Evolutionary conservation across 2,113 vertebrate species (phyloP).

Genomic region (Mormoops blainvillei): DNA sequence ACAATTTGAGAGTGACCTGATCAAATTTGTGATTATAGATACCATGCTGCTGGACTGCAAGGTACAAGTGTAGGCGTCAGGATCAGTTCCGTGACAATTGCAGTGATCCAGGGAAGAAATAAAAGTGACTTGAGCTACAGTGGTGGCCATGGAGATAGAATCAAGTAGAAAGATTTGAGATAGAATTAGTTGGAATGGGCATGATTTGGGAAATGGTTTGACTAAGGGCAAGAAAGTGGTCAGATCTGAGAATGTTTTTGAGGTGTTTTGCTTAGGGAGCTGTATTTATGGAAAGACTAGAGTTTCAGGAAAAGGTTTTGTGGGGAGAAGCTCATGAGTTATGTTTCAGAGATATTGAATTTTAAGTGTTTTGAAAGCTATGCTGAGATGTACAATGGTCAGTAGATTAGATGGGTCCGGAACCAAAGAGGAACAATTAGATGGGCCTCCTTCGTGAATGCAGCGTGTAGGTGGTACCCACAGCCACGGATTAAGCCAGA

Average conservation of each 20-base stretch:
- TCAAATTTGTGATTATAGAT: not conserved
- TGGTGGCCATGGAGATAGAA: not conserved
- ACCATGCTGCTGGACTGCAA: not conserved
- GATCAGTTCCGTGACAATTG: not conserved
- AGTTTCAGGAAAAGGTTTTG: not conserved
- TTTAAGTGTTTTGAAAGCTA: not conserved
- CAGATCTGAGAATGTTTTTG: not conserved
- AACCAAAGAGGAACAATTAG: not conserved
- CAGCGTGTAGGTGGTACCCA: no score
- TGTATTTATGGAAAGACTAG: not conserved
- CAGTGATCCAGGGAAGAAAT: not conserved
- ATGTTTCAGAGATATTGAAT: not conserved
- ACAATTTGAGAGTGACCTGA: not conserved
- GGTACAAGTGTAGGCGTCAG: accelerated
- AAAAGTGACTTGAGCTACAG: not conserved
- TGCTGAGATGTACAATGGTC: not conserved
- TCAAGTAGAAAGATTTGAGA: not conserved
- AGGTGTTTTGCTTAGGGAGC: not conserved
- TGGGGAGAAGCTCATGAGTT: not conserved
- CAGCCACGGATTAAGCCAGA: not conserved
- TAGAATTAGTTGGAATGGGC: not conserved
- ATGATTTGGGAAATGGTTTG: not conserved
- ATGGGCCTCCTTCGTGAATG: no score
- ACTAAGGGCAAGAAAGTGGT: not conserved
- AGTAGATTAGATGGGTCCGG: not conserved